Evolutionary conservation across 2,113 vertebrate genomes (phyloP).

Genomic region (Cinclus cinclus): DNA sequence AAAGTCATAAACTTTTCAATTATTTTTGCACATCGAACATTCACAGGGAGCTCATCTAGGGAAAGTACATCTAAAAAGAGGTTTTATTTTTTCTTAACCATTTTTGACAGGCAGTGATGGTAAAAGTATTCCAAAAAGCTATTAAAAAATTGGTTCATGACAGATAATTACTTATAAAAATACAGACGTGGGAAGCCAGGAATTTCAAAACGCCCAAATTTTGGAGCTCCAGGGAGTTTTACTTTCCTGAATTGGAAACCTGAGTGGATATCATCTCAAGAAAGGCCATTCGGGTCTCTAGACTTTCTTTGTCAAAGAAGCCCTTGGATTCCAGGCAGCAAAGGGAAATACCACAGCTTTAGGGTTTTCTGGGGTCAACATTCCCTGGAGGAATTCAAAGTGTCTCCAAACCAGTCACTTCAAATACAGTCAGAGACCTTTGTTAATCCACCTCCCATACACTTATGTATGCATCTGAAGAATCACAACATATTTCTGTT

Average conservation of each 20-base stretch:
- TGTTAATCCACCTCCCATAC: not conserved
- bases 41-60: not conserved
- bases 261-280: not conserved
- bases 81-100: not conserved
- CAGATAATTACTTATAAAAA: not conserved
- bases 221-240: not conserved
- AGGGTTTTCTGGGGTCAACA: not conserved
- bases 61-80: not conserved
- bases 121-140: not conserved
- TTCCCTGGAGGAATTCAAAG: not conserved
- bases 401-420: not conserved
- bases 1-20: not conserved
- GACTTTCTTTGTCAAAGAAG: not conserved
- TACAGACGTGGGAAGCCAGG: not conserved
- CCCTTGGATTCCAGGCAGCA: not conserved
- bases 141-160: not conserved
- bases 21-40: not conserved
- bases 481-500: not conserved
- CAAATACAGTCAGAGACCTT: not conserved
- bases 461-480: accelerated
- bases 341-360: not conserved
- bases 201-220: not conserved
- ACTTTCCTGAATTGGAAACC: not conserved
- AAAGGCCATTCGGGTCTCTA: not conserved
- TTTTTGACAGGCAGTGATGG: not conserved